Base-by-base conservation (phyloP, 2,888 invertebrate species). In the Penaeus monodon region DNA sequence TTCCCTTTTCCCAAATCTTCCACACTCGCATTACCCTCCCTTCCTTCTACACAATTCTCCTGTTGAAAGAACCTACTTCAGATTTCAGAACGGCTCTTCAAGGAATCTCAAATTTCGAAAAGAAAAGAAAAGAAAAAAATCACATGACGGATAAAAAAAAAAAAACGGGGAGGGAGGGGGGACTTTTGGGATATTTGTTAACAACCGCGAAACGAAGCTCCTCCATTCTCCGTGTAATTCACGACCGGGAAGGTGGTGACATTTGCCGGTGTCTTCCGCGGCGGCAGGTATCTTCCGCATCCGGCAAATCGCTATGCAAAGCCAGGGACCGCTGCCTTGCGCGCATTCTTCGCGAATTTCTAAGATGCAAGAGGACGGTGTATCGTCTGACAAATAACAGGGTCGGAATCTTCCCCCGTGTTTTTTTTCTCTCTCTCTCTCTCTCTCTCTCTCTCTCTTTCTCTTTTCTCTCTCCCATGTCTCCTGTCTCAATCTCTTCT, bases 281-380 rank as follows among this genome's bases (percentile, higher is more conserved):
- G 17, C 49, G 49, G 33, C 38, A 74, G 74, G 78, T 78, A 29
- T 64, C n/a, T 78, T 63, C 27, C 57, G 64, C 29, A 57, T 29
- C 64, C 77, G 63, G 27, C 78, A 78, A 57, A 27, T 78, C 78
- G 33, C 78, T 63, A 78, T 22, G 64, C 57, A 78, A 78, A 27
- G 63, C 7, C 78, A 14, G 57, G 63, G 78, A n/a, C 17, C 57
- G 78, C 78, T 63, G n/a, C 64, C 57, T 64, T 27, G 14, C 29
- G 24, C 78, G 63, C 78, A 78, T 64, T 63, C 78, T 63, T 63
- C 29, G 8, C 44, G 27, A 20, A n/a, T 64, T 29, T 22, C 44
- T 63, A 22, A 63, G 38, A 27, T 78, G 27, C 24, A 29, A 29
- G 27, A 57, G 64, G 29, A 78, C 29, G 33, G 29, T 78, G 78